phyloP scores from a whole-genome alignment of 2,113 vertebrate genomes.

The Nesogale talazaci region DNA sequence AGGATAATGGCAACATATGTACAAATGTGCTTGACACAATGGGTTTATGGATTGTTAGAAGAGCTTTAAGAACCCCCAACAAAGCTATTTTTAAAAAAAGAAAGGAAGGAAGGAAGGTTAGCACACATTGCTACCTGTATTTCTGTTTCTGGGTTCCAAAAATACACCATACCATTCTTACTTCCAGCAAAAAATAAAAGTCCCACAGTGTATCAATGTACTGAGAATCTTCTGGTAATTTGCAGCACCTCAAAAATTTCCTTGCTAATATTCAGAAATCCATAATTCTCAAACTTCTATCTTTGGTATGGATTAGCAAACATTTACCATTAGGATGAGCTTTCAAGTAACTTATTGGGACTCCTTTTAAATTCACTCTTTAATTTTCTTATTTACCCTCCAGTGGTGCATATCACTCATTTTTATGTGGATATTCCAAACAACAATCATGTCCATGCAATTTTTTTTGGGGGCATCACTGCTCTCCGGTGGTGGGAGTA shows the following conservation, averaged over 20 bases:
- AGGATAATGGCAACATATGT: too few relatives aligned
- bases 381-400: conserved; percentile 92
- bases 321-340: conserved; percentile 95
- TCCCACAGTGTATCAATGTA: conserved; percentile 95
- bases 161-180: conserved; percentile 95
- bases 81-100: too few relatives aligned
- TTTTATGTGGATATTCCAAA: conserved; percentile 91
- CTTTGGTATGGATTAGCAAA: conserved; percentile 94
- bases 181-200: conserved; percentile 96
- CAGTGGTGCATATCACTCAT: conserved; percentile 86
- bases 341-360: conserved; percentile 93
- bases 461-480: too few relatives aligned
- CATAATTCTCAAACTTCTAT: too few relatives aligned
- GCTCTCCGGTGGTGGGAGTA: too few relatives aligned
- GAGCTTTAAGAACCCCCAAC: too few relatives aligned
- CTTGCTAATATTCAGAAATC: conserved; percentile 82
- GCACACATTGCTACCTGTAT: conserved; percentile 96
- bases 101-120: too few relatives aligned
- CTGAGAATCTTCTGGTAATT: conserved; percentile 97
- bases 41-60: too few relatives aligned
- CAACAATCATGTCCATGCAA: conserved; percentile 89
- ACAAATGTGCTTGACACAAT: too few relatives aligned
- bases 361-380: conserved; percentile 91
- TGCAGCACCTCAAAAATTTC: conserved; percentile 94
- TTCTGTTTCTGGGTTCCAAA: conserved; percentile 98